Conservation (phyloP, 2,888 invertebrate genomes). For the Blastobasis lacticolella region DNA sequence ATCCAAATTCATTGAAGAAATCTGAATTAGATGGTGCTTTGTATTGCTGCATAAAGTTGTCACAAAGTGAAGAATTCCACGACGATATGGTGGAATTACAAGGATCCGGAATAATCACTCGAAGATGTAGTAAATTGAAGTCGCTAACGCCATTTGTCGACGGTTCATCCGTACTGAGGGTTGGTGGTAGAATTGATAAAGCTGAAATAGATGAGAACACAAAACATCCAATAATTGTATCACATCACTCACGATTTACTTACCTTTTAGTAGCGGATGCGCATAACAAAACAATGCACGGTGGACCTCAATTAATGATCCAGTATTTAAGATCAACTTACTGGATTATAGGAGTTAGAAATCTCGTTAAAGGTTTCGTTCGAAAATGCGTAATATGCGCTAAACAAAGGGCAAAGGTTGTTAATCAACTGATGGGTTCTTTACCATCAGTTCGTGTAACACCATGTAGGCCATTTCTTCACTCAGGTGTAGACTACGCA, state of each 20-base stretch:
- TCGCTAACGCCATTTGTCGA: slow-evolving; percentile 6
- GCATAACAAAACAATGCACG: neutral
- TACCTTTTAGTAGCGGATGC: neutral
- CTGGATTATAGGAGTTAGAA: neutral
- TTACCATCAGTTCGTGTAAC: slow-evolving; percentile 1
- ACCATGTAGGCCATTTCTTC: slow-evolving; percentile 2
- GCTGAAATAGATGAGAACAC: neutral
- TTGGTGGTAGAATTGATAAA: neutral
- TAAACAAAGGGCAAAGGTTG: neutral
- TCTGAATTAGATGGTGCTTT: no score
- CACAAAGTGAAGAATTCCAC: no score
- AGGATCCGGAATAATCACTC: no score
- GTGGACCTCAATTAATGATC: neutral
- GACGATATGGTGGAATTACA: no score
- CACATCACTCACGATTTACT: neutral
- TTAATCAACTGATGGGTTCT: slow-evolving; percentile 6
- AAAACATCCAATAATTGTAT: neutral
- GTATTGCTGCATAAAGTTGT: no score
- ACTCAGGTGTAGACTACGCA: slow-evolving; percentile 6
- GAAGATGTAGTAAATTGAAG: no score
- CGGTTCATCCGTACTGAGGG: neutral
- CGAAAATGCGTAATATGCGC: neutral
- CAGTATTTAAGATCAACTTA: neutral
- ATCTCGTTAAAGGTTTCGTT: neutral
- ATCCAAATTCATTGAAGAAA: no score